These are phyloP conservation scores for Crotalus horridus DNA, from an alignment of 2,113 vertebrate species.

Conservation along the genomic window DNA sequence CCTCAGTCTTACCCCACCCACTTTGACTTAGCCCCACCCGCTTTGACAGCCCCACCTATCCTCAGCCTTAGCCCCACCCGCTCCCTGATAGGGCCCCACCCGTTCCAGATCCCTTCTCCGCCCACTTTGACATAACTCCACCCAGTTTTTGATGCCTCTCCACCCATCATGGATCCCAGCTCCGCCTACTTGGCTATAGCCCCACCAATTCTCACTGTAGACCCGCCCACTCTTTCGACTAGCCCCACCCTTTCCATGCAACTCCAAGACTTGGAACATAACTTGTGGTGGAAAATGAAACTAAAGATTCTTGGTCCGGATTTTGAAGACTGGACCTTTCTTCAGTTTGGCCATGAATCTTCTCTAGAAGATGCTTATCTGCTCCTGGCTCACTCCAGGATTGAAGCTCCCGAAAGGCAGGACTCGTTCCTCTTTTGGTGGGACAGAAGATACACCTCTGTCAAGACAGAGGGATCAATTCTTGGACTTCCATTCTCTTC, in stretches of 20 bases:
- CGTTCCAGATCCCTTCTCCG: background rate
- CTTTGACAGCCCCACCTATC: too few species aligned
- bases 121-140: background rate
- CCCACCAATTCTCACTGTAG: background rate
- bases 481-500: too few species aligned
- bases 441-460: background rate
- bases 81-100: background rate
- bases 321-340: background rate
- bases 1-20: background rate
- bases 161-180: background rate
- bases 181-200: background rate
- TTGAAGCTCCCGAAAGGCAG: background rate
- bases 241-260: background rate
- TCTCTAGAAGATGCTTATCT: background rate
- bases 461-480: background rate
- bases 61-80: too few species aligned
- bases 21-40: too few species aligned
- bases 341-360: background rate
- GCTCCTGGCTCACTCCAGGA: background rate
- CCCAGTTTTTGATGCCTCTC: background rate
- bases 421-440: background rate
- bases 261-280: background rate
- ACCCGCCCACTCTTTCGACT: background rate
- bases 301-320: background rate
- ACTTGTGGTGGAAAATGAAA: background rate